Evolutionary conservation across 2,888 invertebrate species (phyloP), one percentile per base, ranked within the genome.

Genomic region (Panzeria rudis): DNA sequence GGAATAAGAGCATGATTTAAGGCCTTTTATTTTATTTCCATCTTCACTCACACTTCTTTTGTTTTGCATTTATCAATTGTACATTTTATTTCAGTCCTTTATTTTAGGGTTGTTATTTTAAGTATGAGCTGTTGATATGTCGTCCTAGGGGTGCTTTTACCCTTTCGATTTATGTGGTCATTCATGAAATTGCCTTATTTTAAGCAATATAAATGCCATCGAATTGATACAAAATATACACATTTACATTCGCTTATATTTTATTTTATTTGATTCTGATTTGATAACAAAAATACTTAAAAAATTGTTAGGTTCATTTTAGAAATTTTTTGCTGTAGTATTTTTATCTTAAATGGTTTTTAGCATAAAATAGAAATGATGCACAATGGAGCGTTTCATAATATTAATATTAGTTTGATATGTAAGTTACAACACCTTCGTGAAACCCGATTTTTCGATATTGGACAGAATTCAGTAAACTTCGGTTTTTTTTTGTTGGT

Each of bases 151-250:
- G 77, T 76, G 82, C 77, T 78, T 80, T 87, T 86, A 87, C 77
- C 79, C 84, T 62, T 81, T 84, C 85, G 79, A 83, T 83, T 86
- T 86, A 86, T 86, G 87, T 69, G 86, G 86, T 85, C 86, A 86
- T 83, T 87, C 84, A 85, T 86, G 86, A 87, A 87, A 83, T 86
- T 86, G 85, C 85, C 83, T 80, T 81, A 84, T 82, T 84, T 85
- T 69, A 78, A 71, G 81, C 77, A 75, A 79, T 71, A 81, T 35
- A 64, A 77, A 77, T 61, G 41, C 66, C 35, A 66, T 66, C 41
- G 50, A 59, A 68, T 56, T 73, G 29, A 20, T 66, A 66, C 17
- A 50, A 59, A 68, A 66, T 9, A 44, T 56, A 71, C 44, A 59
- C 20, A 35, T 29, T 35, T 13, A 61, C 15, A 68, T 61, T 64